Conservation (phyloP, 2,113 vertebrate species). For the Psephotus haematonotus region DNA sequence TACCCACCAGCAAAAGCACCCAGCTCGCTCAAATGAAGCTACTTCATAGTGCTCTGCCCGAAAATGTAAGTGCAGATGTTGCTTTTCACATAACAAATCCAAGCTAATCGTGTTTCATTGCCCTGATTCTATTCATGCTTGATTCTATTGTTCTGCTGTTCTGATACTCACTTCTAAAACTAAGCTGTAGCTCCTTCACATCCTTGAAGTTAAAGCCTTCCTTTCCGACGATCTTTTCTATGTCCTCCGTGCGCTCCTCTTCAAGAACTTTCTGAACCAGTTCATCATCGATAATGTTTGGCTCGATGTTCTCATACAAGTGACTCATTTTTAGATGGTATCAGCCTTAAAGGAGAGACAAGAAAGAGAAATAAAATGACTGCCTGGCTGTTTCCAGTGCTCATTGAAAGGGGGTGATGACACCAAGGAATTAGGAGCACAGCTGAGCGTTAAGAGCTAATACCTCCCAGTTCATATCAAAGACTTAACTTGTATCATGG, state of each 20-base stretch:
- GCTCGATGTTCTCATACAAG: conserved; percentile 54
- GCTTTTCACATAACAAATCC: neutral
- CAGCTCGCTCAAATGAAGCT: neutral
- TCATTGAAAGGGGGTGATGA: neutral
- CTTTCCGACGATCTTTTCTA: conserved; percentile 50
- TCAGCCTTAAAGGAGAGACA: neutral
- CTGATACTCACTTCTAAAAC: conserved; percentile 81
- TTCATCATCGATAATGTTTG: conserved; percentile 79
- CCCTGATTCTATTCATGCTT: neutral
- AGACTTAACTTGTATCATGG: neutral
- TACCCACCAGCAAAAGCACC: neutral
- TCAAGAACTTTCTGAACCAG: conserved; percentile 76
- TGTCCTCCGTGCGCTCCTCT: conserved; percentile 75
- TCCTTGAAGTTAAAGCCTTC: conserved; percentile 76
- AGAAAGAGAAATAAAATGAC: neutral
- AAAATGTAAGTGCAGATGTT: neutral
- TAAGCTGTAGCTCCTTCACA: conserved; percentile 78
- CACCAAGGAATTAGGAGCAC: neutral
- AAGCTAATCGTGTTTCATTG: neutral
- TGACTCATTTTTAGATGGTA: conserved; percentile 52
- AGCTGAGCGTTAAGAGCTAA: neutral
- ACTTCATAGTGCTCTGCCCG: neutral
- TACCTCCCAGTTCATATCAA: neutral
- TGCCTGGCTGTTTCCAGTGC: neutral
- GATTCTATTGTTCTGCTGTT: neutral